These are phyloP conservation scores for Agapornis roseicollis DNA, from an alignment of 2,113 vertebrate genomes.

Conservation along the genomic window DNA sequence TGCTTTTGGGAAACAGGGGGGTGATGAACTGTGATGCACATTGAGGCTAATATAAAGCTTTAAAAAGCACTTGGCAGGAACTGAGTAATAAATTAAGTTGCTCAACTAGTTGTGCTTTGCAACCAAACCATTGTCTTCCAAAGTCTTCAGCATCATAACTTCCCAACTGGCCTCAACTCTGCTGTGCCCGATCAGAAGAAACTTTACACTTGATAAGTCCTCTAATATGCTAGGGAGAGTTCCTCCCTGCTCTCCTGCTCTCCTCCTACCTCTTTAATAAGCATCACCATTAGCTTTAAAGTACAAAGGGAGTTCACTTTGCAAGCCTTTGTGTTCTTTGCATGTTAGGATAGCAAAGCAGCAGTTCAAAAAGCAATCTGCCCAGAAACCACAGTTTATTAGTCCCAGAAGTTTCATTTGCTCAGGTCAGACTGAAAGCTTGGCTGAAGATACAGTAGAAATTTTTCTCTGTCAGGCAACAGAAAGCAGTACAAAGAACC, in stretches of 20 bases:
- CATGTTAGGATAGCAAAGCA: conserved; percentile 59
- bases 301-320: conserved; percentile 71
- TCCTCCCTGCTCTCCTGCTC: background rate
- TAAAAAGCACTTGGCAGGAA: conserved; percentile 52
- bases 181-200: background rate
- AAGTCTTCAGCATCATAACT: background rate
- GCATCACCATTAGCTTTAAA: conserved; percentile 61
- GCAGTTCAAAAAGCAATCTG: conserved; percentile 74
- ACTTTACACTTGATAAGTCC: conserved; percentile 5
- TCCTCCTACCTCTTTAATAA: conserved; percentile 41
- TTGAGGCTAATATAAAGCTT: background rate
- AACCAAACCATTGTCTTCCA: conserved; percentile 18
- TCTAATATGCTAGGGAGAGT: background rate
- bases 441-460: conserved; percentile 80
- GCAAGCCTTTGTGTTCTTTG: conserved; percentile 67
- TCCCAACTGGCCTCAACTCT: background rate
- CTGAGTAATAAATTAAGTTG: background rate
- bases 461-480: conserved; percentile 97
- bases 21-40: background rate
- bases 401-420: conserved; percentile 76
- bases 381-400: conserved; percentile 79
- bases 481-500: conserved; percentile 89
- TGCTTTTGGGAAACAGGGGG: background rate
- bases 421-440: conserved; percentile 82
- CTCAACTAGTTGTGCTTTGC: background rate